phyloP scores from a whole-genome alignment of 2,888 invertebrate genomes.

The Aethes cnicana region DNA sequence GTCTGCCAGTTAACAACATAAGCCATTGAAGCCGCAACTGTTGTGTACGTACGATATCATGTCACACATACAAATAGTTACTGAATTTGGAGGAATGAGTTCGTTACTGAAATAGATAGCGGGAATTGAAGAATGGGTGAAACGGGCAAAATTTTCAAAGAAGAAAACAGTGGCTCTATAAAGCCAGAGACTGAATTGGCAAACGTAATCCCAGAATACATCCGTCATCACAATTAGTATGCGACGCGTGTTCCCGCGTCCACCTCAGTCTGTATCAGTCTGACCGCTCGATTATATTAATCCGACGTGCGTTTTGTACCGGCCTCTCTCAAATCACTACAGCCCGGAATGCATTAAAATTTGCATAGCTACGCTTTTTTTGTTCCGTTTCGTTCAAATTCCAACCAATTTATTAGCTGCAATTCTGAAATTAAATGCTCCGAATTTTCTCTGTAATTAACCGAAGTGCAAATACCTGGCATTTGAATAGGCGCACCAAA shows the following conservation, averaged over 20 bases:
- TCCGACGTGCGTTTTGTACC: slow-evolving; percentile 66
- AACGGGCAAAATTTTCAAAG: not conserved
- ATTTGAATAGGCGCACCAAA: slow-evolving; percentile 11
- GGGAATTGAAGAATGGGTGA: too few species aligned
- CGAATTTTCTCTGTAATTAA: slow-evolving; percentile 11
- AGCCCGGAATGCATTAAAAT: slow-evolving; percentile 33
- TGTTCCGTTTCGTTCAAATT: slow-evolving; percentile 10
- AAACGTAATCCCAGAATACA: slow-evolving; percentile 17
- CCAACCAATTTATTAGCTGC: slow-evolving; percentile 9
- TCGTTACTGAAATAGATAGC: too few species aligned
- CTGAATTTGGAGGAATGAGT: too few species aligned
- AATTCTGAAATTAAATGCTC: slow-evolving; percentile 15
- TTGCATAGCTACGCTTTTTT: slow-evolving; percentile 32
- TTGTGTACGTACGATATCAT: not conserved
- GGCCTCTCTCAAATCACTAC: slow-evolving; percentile 44
- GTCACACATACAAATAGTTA: too few species aligned
- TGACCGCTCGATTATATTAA: slow-evolving; percentile 64
- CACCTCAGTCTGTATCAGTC: slow-evolving; percentile 56
- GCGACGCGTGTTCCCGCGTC: slow-evolving; percentile 58
- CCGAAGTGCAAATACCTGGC: slow-evolving; percentile 8
- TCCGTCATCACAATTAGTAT: slow-evolving; percentile 57
- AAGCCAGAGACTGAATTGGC: too few species aligned
- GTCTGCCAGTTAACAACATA: too few species aligned
- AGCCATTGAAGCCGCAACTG: too few species aligned
- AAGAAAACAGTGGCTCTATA: not conserved